Conservation (phyloP, 2,888 invertebrate species). For the Notodonta ziczac region DNA sequence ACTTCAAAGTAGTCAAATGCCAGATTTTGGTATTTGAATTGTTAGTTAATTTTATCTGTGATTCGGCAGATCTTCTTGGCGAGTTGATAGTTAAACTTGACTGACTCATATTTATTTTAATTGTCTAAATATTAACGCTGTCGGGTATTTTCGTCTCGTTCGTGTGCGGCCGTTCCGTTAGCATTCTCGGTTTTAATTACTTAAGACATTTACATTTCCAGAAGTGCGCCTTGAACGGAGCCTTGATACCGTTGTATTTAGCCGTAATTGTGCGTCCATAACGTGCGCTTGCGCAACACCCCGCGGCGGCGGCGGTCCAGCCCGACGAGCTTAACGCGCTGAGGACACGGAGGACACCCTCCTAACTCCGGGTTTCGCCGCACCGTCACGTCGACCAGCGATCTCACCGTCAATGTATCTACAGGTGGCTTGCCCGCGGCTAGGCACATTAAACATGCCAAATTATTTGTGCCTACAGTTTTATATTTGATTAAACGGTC, state of each 20-base stretch:
- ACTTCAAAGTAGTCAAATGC: neutral
- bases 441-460: too few species aligned
- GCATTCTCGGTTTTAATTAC: neutral
- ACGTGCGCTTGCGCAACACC: constrained; percentile 6
- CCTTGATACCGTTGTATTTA: constrained; percentile 5
- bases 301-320: neutral
- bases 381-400: neutral
- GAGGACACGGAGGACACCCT: constrained; percentile 5
- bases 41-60: neutral
- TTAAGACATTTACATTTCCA: constrained; percentile 1
- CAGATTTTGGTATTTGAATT: neutral
- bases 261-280: constrained; percentile 5
- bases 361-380: neutral
- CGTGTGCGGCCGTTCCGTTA: neutral
- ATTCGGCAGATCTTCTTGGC: too few species aligned
- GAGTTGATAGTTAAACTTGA: too few species aligned
- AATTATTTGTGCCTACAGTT: too few species aligned
- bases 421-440: too few species aligned
- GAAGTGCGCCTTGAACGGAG: constrained; percentile 5
- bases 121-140: neutral
- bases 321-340: neutral
- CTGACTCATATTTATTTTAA: neutral
- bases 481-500: too few species aligned
- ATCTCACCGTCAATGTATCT: neutral
- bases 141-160: neutral